These are phyloP conservation scores for Glyptemys insculpta DNA, from an alignment of 2,797 vertebrate species.

Conservation along the genomic window DNA sequence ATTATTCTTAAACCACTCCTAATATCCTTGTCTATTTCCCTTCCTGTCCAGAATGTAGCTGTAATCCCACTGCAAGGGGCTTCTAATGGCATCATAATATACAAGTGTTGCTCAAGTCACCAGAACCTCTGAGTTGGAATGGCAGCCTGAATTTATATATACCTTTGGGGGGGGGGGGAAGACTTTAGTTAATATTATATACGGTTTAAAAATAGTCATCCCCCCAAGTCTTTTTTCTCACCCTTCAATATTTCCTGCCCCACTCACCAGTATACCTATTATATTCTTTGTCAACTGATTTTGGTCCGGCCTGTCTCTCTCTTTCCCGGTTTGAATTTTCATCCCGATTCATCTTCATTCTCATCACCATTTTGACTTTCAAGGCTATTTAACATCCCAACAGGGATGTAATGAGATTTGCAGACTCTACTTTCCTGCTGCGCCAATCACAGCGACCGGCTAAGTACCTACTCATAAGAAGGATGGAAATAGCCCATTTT, in stretches of 20 bases:
- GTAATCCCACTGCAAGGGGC: neutral
- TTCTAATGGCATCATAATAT: neutral
- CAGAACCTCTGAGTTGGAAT: neutral
- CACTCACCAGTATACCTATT: neutral
- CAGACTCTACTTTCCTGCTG: neutral
- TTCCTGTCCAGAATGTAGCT: neutral
- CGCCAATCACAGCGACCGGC: neutral
- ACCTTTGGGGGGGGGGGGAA: neutral
- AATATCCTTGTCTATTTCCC: neutral
- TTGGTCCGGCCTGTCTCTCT: neutral
- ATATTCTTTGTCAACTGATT: neutral
- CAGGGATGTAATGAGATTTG: neutral
- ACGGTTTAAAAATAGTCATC: neutral
- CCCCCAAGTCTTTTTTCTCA: neutral
- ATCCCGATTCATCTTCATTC: neutral
- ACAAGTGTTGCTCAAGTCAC: neutral
- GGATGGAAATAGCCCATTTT: neutral
- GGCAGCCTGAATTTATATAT: neutral
- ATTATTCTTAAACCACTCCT: neutral
- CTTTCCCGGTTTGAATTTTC: neutral
- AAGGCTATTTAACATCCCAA: neutral
- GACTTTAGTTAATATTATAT: neutral
- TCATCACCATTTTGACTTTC: neutral
- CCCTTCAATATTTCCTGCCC: neutral
- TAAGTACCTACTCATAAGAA: neutral